Evolutionary conservation across 1,140 invertebrate species (phyloP).

Genomic region (Conopomorpha cramerella): DNA sequence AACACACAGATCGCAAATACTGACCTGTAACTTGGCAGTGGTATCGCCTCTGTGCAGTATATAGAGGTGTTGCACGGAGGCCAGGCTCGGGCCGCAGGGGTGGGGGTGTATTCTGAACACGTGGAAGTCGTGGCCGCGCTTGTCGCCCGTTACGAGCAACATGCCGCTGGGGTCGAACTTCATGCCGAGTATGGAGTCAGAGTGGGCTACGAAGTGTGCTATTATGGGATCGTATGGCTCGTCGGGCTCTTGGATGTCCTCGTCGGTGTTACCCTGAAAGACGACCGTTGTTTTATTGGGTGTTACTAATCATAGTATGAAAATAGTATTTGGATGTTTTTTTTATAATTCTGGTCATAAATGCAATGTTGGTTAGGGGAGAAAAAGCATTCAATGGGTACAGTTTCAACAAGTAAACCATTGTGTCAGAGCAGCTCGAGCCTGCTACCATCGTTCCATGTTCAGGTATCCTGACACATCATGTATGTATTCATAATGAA

Average conservation of each 20-base stretch:
- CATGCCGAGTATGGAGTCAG: conserved; percentile 87
- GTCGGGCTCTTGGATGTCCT: conserved; percentile 60
- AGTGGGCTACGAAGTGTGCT: conserved; percentile 94
- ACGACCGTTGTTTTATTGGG: no score
- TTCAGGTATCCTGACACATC: no score
- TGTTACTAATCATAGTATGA: no score
- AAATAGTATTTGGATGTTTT: no score
- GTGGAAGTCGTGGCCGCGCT: conserved; percentile 94
- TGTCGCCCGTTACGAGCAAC: conserved; percentile 89
- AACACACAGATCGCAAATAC: background rate
- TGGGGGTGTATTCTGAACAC: conserved; percentile 94
- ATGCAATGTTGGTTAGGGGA: no score
- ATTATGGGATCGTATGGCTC: conserved; percentile 72
- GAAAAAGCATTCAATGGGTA: no score
- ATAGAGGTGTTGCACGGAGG: conserved; percentile 95
- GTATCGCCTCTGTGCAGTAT: conserved; percentile 89
- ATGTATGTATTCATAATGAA: no score
- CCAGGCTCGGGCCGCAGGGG: conserved; percentile 82
- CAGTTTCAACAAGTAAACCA: no score
- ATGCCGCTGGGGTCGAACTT: conserved; percentile 92
- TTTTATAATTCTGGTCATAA: no score
- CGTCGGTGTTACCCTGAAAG: conserved; percentile 59
- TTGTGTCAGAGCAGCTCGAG: no score
- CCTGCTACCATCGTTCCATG: no score
- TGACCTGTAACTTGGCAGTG: conserved; percentile 75